A percentile compares a stretch with the other conserved stretches of the same genome.
Conservation (phyloP, 2,888 invertebrate species). For the Plebejus argus region DNA sequence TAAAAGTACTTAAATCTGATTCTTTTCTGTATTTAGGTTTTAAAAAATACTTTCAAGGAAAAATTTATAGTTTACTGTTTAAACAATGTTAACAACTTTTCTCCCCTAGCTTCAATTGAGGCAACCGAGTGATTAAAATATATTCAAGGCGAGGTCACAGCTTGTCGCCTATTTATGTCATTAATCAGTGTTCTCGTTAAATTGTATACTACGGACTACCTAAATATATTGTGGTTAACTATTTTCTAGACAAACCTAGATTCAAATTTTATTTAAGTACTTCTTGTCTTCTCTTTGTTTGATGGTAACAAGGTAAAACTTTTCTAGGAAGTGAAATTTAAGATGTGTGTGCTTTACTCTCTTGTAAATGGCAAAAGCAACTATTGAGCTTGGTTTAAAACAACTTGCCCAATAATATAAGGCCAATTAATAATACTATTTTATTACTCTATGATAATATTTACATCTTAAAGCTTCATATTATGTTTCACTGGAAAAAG, state of each 20-base stretch:
- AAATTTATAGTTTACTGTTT: background rate
- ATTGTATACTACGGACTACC: background rate
- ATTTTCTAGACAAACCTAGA: background rate
- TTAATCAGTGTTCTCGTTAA: background rate
- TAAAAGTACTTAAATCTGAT: background rate
- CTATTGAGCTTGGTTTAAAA: background rate
- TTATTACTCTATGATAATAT: no score
- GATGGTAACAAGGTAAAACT: background rate
- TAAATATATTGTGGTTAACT: background rate
- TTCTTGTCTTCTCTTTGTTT: no score
- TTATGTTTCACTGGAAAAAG: background rate
- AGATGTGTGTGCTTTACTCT: no score
- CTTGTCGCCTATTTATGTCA: background rate
- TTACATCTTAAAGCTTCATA: background rate
- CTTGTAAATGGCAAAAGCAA: background rate
- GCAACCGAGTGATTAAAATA: background rate
- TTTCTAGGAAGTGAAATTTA: background rate
- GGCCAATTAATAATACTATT: background rate
- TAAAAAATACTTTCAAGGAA: no score
- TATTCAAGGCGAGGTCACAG: constrained; percentile 10
- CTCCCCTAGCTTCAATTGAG: background rate
- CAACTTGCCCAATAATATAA: background rate
- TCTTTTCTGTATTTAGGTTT: background rate
- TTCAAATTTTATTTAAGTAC: no score
- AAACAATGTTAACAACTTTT: constrained; percentile 7